Base-by-base conservation (phyloP, 1,140 invertebrate species). In the Eriosoma lanigerum region DNA sequence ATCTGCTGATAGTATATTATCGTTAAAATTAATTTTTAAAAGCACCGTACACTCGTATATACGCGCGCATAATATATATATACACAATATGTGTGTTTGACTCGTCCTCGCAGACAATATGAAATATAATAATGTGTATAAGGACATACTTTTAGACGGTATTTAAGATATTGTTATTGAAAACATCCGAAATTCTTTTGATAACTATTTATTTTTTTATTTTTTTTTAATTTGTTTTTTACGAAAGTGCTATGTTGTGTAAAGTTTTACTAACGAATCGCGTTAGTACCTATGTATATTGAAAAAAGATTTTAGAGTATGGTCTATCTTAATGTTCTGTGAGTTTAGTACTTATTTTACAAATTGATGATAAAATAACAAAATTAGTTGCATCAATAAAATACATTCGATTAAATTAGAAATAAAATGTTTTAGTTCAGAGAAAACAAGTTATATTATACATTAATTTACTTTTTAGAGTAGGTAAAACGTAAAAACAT, bases 191-290 rank as follows among this genome's bases (percentile, higher is more conserved):
- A 46, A 46, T 24, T 17, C 10, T 19, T 10, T 6, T 0, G 2
- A 15, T 21, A 66, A 44, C 62, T 44, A 15, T 66, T 44, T 44
- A n/a, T n/a, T n/a, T n/a, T n/a, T n/a, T n/a, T n/a, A n/a, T n/a
- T n/a, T n/a, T n/a, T n/a, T 38, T 38, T 8, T 38, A 38, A 38
- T 38, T 38, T 38, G 3, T n/a, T 10, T 21, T 0, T 17, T 24
- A 48, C 1, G n/a, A 68, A 48, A 70, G 44, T 48, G 66, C 44
- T 48, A 70, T 70, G 13, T 70, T 70, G 44, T 70, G 66, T 70
- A 17, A 17, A 48, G 15, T 48, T 48, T 24, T 26, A 64, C 12
- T n/a, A 21, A 66, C 19, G 15, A 26, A 26, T 26, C 15, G 44
- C 44, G 19, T 10, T 10, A 66, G 38, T 48, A 26, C 4, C 15